Conservation (phyloP, 2,888 invertebrate species). For the Pristionchus entomophagus region DNA sequence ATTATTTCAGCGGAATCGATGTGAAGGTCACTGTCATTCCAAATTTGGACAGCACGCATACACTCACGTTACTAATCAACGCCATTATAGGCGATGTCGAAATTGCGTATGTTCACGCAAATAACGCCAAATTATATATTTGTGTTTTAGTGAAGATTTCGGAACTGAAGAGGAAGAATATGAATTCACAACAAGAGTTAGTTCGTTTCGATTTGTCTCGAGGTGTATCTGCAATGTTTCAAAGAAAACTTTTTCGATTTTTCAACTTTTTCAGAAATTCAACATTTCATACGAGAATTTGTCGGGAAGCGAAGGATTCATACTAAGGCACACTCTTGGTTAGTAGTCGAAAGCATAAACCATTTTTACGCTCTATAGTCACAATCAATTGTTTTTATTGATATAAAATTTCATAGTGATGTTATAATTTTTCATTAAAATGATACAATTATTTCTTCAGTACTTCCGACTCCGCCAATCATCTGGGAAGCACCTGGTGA, state of each 20-base stretch:
- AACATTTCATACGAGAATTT: not conserved
- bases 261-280: not conserved
- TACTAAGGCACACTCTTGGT: not conserved
- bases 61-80: not conserved
- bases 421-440: too few relatives aligned
- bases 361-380: not conserved
- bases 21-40: not conserved
- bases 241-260: too few relatives aligned
- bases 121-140: too few relatives aligned
- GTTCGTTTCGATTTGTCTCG: not conserved
- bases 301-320: not conserved
- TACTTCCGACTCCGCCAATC: not conserved
- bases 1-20: not conserved
- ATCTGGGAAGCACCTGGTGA: not conserved
- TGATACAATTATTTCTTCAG: too few relatives aligned
- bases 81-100: not conserved
- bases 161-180: not conserved
- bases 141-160: not conserved
- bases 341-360: not conserved
- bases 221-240: not conserved
- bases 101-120: not conserved
- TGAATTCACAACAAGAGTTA: not conserved
- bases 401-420: too few relatives aligned
- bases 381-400: not conserved
- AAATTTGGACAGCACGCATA: not conserved